phyloP scores from a whole-genome alignment of 2,797 vertebrate species.

The Orientallactaga sibirica region DNA sequence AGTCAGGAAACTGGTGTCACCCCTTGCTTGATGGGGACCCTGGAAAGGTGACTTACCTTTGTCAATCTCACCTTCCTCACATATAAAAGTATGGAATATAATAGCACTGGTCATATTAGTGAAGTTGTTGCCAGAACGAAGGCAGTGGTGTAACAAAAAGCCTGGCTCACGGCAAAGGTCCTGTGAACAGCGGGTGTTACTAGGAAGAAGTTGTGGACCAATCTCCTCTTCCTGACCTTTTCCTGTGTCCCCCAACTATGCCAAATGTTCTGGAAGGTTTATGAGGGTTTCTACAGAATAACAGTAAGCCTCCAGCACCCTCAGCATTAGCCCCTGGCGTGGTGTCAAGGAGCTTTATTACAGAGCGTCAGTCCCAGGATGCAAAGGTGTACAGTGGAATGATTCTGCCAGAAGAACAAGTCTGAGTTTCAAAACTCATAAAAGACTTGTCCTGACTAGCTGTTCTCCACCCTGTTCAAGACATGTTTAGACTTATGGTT shows the following conservation, averaged over 20 bases:
- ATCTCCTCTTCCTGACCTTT: background rate
- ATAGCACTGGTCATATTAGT: background rate
- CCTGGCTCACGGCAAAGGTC: background rate
- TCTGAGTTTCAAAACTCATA: background rate
- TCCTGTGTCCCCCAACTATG: background rate
- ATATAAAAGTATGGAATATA: background rate
- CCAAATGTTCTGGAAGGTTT: background rate
- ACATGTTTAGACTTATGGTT: background rate
- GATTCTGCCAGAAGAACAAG: slow-evolving; percentile 12
- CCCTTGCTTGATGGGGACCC: background rate
- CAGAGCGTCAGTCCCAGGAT: background rate
- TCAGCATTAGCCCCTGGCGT: background rate
- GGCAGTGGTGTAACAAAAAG: background rate
- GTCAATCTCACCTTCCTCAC: background rate
- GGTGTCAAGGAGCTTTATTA: background rate
- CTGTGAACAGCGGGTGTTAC: background rate
- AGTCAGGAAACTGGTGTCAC: background rate
- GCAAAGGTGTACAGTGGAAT: background rate
- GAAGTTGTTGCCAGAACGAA: background rate
- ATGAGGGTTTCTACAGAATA: background rate
- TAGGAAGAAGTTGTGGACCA: background rate
- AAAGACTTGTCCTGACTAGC: background rate
- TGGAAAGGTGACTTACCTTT: background rate
- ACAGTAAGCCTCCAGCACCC: background rate
- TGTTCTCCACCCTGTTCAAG: slow-evolving; percentile 33